phyloP scores from a whole-genome alignment of 2,888 invertebrate species.

The Nasonovia ribisnigri region DNA sequence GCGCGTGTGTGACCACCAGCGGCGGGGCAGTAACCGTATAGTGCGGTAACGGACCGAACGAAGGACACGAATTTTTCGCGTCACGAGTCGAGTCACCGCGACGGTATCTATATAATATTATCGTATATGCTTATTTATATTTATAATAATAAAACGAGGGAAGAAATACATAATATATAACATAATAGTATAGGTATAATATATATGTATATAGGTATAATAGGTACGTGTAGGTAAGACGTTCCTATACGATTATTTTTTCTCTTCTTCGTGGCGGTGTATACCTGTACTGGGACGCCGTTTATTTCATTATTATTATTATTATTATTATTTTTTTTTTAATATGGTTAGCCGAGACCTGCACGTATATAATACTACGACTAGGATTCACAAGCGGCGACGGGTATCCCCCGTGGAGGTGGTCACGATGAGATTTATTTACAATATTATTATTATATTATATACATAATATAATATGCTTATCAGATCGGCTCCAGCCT shows the following conservation, averaged over 20 bases:
- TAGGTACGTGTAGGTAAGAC: not conserved
- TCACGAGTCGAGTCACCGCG: conserved; percentile 29
- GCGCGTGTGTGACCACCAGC: conserved; percentile 51
- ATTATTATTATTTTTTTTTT: not conserved
- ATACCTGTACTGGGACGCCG: not conserved
- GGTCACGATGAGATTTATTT: conserved; percentile 46
- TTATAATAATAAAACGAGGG: not conserved
- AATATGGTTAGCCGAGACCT: not conserved
- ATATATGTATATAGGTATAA: no score
- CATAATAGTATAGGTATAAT: no score
- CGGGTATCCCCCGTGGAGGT: not conserved
- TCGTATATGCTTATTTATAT: not conserved
- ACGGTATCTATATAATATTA: not conserved
- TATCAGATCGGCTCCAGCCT: conserved; percentile 39
- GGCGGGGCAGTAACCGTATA: not conserved
- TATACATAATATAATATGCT: not conserved
- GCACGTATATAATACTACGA: not conserved
- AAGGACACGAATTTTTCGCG: conserved; percentile 59
- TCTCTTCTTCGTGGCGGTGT: not conserved
- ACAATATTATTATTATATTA: conserved; percentile 9
- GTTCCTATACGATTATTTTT: not conserved
- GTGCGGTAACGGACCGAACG: conserved; percentile 36
- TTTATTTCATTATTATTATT: not conserved
- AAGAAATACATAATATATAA: not conserved
- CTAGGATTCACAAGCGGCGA: not conserved